Evolutionary conservation across 2,888 invertebrate genomes (phyloP).

Genomic region (Ceriagrion tenellum): DNA sequence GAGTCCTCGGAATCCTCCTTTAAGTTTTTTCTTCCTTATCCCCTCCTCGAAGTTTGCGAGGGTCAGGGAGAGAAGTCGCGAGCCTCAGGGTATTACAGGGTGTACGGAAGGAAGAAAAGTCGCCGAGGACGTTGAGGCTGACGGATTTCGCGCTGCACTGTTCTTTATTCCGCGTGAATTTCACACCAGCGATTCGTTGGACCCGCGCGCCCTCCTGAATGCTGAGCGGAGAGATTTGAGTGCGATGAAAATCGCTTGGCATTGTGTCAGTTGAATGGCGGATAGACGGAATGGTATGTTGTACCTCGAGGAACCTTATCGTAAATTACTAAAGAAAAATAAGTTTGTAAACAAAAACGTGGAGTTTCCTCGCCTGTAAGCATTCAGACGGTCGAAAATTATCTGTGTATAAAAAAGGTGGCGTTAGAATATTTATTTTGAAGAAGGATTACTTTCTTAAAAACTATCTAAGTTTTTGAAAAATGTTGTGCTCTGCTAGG

Average conservation of each 20-base stretch:
- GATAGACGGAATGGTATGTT: background rate
- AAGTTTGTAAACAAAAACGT: no score
- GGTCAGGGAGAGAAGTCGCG: constrained; percentile 57
- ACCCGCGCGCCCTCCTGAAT: background rate
- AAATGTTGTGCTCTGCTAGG: no score
- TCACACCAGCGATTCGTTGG: background rate
- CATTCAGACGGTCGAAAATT: no score
- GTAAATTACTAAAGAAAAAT: no score
- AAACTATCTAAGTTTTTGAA: no score
- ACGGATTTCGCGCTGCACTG: background rate
- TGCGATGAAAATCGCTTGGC: background rate
- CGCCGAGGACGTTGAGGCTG: background rate
- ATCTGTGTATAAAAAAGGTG: no score
- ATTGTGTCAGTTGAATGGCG: background rate
- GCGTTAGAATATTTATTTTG: no score
- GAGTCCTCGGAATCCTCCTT: background rate
- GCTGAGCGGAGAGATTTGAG: background rate
- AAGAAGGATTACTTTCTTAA: no score
- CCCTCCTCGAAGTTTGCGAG: constrained; percentile 7
- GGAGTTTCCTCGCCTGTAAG: no score
- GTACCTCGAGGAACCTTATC: background rate
- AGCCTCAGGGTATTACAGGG: background rate
- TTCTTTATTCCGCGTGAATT: background rate
- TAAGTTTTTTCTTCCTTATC: constrained; percentile 17
- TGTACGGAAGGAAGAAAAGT: background rate